Conservation (phyloP, 2,888 invertebrate genomes). For the Alloscopus bannaensis region DNA sequence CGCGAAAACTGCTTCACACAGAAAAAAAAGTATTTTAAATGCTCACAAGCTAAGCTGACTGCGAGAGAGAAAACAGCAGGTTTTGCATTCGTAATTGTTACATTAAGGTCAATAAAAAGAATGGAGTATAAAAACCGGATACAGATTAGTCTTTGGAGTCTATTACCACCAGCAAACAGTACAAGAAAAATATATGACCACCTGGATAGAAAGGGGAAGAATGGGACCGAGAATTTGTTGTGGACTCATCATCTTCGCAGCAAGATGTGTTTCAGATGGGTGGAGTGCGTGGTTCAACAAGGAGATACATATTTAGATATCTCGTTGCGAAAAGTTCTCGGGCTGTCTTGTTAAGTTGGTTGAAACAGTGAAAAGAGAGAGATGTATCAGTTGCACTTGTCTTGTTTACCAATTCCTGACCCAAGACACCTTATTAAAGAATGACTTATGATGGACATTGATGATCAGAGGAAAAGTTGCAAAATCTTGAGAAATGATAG, state of each 20-base stretch:
- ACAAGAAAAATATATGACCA: conserved; percentile 12
- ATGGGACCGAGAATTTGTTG: no score
- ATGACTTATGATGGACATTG: no score
- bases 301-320: no score
- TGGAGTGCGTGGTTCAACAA: no score
- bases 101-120: conserved; percentile 50
- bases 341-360: no score
- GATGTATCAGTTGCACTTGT: no score
- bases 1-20: conserved; percentile 56
- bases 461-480: conserved; percentile 4
- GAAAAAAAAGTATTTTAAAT: conserved; percentile 20
- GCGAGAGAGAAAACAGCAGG: conserved; percentile 29
- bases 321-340: no score
- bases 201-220: conserved; percentile 33
- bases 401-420: no score
- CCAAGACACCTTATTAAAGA: no score
- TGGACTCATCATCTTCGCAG: no score
- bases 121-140: conserved; percentile 43
- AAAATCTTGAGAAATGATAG: background rate
- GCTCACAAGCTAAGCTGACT: conserved; percentile 14
- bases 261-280: no score
- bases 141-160: conserved; percentile 52
- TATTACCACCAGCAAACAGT: conserved; percentile 31
- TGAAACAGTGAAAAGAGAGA: no score
- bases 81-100: conserved; percentile 41